Evolutionary conservation across 2,113 vertebrate species (phyloP).

Genomic region (Chloebia gouldiae): DNA sequence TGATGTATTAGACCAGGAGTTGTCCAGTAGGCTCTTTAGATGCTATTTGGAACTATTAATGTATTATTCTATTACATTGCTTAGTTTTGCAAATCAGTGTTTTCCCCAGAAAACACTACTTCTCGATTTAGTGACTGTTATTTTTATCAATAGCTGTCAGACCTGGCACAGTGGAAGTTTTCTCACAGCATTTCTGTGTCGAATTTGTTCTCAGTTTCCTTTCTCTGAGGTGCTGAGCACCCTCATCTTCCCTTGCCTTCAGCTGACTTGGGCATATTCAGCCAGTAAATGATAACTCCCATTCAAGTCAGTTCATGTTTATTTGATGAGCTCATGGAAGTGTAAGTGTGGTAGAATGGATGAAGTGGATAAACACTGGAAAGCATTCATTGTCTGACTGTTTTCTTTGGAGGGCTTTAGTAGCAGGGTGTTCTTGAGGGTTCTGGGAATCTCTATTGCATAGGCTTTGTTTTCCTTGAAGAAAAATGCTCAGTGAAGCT

Average conservation of each 20-base stretch:
- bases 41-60: not conserved
- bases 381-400: conserved; percentile 30
- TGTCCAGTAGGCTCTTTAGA: not conserved
- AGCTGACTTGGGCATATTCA: not conserved
- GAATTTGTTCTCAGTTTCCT: not conserved
- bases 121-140: not conserved
- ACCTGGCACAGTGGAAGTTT: not conserved
- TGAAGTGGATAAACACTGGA: conserved; percentile 10
- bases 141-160: not conserved
- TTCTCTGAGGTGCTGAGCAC: not conserved
- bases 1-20: not conserved
- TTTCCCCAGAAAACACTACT: not conserved
- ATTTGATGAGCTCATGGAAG: conserved; percentile 46
- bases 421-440: not conserved
- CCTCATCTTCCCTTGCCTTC: not conserved
- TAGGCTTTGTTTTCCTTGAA: conserved; percentile 31
- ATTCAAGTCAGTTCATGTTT: conserved; percentile 38
- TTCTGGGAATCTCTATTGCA: conserved; percentile 17
- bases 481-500: not conserved
- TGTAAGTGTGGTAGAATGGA: not conserved
- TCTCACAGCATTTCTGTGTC: not conserved
- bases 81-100: not conserved
- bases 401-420: conserved; percentile 47
- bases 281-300: not conserved
- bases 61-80: not conserved